Percentiles rank a stretch among this genome's conserved stretches.
Evolutionary conservation across 2,888 invertebrate species (phyloP).

Genomic region (Strigamia crassipes): DNA sequence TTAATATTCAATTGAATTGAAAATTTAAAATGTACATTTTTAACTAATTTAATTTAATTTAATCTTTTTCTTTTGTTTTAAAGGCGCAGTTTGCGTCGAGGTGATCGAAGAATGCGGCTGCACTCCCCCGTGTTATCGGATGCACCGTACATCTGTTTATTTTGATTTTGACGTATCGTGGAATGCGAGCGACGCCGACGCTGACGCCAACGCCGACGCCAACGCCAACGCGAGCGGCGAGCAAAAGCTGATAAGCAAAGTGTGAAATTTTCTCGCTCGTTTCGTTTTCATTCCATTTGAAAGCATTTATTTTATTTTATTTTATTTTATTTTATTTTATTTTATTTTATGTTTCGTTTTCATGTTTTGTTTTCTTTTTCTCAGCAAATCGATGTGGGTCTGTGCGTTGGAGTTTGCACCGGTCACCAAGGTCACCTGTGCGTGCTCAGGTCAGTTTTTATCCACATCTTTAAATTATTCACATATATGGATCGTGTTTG

Average conservation of each 20-base stretch:
- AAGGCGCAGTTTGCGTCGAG: constrained; percentile 55
- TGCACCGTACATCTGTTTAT: constrained; percentile 59
- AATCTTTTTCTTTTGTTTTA: neutral
- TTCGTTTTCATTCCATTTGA: no score
- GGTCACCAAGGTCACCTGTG: constrained; percentile 52
- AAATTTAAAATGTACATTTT: no score
- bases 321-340: neutral
- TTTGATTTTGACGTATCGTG: constrained; percentile 28
- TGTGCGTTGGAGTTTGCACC: constrained; percentile 60
- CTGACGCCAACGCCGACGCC: no score
- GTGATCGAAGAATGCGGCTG: constrained; percentile 61
- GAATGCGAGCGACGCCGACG: constrained; percentile 9
- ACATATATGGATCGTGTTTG: constrained; percentile 24
- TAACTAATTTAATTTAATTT: no score
- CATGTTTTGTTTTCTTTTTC: neutral
- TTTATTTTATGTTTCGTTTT: no score
- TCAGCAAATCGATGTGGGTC: constrained; percentile 61
- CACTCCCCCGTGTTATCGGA: constrained; percentile 59
- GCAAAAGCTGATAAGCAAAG: constrained; percentile 3
- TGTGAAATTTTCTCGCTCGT: neutral
- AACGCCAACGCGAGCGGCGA: constrained; percentile 13
- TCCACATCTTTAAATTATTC: neutral
- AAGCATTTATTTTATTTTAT: no score
- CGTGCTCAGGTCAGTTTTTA: constrained; percentile 52
- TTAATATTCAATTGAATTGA: no score